Percentiles rank a stretch among this genome's conserved stretches.
Evolutionary conservation across 2,113 vertebrate genomes (phyloP).

Genomic region (Urocynchramus pylzowi): DNA sequence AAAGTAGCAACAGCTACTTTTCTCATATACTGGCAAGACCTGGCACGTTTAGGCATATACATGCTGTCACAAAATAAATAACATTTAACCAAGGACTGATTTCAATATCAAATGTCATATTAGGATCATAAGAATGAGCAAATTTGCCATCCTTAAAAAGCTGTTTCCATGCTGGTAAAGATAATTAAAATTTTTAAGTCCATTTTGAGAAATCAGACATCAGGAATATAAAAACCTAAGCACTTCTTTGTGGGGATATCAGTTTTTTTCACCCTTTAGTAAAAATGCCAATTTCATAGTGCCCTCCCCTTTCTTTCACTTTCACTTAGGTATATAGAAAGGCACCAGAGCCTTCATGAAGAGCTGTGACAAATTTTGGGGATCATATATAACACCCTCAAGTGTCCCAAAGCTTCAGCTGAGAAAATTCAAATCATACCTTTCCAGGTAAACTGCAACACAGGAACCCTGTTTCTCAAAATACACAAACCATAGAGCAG

Average conservation of each 20-base stretch:
- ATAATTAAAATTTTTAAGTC: neutral
- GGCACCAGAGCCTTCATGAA: neutral
- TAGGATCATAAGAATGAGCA: neutral
- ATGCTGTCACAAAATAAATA: neutral
- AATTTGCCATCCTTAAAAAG: neutral
- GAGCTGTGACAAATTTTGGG: neutral
- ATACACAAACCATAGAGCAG: neutral
- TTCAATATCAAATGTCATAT: neutral
- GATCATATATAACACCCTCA: neutral
- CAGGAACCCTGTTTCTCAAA: neutral
- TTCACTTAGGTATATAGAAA: neutral
- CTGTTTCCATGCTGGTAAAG: neutral
- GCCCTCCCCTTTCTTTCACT: neutral
- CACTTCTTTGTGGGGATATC: neutral
- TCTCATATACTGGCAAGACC: neutral
- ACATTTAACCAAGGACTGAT: neutral
- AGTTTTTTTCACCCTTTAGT: neutral
- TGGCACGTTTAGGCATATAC: neutral
- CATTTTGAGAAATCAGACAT: neutral
- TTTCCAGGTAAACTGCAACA: neutral
- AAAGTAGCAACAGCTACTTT: neutral
- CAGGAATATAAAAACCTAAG: neutral
- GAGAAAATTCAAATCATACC: neutral
- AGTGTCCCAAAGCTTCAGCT: neutral
- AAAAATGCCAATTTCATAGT: neutral